A percentile compares a stretch with the other conserved stretches of the same genome.
These are phyloP conservation scores for Odobenus rosmarus DNA, from an alignment of 2,113 vertebrate species.

Conservation along the genomic window DNA sequence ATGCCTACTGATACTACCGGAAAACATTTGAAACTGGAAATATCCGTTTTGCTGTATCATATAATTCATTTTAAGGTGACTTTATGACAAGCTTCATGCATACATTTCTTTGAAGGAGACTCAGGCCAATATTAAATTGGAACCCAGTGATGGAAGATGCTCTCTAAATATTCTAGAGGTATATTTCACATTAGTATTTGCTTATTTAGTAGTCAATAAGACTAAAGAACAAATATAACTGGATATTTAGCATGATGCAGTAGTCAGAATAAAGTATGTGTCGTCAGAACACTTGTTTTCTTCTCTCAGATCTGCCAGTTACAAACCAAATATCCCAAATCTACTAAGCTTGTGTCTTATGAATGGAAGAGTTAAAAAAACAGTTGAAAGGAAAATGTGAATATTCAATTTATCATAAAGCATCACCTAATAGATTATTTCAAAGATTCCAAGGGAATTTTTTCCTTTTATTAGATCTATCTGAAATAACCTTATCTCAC, in stretches of 20 bases:
- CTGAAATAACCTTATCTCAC: background rate
- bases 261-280: background rate
- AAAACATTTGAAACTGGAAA: background rate
- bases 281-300: background rate
- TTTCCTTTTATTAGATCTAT: background rate
- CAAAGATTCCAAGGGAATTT: background rate
- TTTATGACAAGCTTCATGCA: background rate
- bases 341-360: background rate
- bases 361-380: background rate
- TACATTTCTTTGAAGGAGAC: accelerated
- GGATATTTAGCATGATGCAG: background rate
- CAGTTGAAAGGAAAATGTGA: background rate
- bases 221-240: background rate
- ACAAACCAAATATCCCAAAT: background rate
- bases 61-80: background rate
- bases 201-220: background rate
- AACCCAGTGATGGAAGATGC: background rate
- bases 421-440: background rate
- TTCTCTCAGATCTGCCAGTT: background rate
- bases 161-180: background rate
- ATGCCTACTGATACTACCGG: background rate
- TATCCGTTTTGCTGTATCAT: background rate
- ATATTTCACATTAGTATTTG: background rate
- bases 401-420: background rate
- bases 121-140: background rate